A percentile compares a stretch with the other conserved stretches of the same genome.
phyloP scores from a whole-genome alignment of 1,140 invertebrate species.

The Polypedilum pembai region DNA sequence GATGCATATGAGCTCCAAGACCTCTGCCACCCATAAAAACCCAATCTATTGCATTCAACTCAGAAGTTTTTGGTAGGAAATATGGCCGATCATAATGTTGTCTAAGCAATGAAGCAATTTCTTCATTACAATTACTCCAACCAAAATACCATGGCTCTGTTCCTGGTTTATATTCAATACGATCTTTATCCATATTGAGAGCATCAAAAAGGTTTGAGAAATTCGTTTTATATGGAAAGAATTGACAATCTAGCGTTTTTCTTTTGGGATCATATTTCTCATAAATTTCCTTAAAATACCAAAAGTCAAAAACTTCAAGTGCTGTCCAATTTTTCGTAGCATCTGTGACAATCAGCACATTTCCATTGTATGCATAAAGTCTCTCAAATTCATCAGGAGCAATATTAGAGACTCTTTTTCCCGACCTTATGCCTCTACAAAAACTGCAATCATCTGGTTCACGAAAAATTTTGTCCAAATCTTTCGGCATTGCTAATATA shows the following conservation, averaged over 20 bases:
- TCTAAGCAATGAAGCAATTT: conserved; percentile 64
- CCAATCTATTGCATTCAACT: conserved; percentile 84
- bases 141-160: conserved; percentile 78
- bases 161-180: conserved; percentile 54
- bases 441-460: conserved; percentile 68
- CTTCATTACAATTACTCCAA: conserved; percentile 87
- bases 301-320: conserved; percentile 56
- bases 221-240: conserved; percentile 85
- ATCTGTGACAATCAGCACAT: conserved; percentile 77
- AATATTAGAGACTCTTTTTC: conserved; percentile 57
- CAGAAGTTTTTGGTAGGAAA: conserved; percentile 75
- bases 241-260: conserved; percentile 65
- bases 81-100: conserved; percentile 77
- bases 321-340: conserved; percentile 73
- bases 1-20: conserved; percentile 89
- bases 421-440: conserved; percentile 54
- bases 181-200: conserved; percentile 62
- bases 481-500: conserved; percentile 51
- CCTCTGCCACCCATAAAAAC: conserved; percentile 93
- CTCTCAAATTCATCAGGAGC: conserved; percentile 59
- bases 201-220: conserved; percentile 68
- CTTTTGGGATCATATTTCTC: conserved; percentile 47
- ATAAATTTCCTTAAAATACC: conserved; percentile 76
- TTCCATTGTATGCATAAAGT: conserved; percentile 64
- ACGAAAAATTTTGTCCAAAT: conserved; percentile 55